Percentiles rank a stretch among this genome's conserved stretches.
phyloP scores from a whole-genome alignment of 2,797 vertebrate species.

The Fistularia tabacaria region DNA sequence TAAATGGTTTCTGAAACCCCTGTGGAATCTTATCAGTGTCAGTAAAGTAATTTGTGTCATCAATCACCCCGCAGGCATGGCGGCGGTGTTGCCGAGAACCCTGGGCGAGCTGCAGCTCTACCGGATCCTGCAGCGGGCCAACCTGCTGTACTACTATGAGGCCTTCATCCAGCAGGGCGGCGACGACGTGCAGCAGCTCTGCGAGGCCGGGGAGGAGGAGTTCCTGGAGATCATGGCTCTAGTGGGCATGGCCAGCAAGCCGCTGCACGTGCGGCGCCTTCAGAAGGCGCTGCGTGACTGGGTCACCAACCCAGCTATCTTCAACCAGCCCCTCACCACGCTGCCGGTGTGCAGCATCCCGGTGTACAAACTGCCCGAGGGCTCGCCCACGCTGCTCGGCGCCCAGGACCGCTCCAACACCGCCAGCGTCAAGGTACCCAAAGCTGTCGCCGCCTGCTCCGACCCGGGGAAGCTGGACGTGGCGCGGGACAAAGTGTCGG shows the following conservation, averaged over 20 bases:
- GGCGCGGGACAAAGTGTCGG: constrained; percentile 64
- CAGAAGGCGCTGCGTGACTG: constrained; percentile 97
- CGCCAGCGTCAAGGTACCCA: constrained; percentile 81
- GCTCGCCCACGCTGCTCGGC: constrained; percentile 81
- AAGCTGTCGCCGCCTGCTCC: constrained; percentile 81
- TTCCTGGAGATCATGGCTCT: constrained; percentile 99
- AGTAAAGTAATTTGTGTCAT: not conserved
- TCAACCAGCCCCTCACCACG: constrained; percentile 94
- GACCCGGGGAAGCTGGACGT: constrained; percentile 80
- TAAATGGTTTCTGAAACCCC: too few relatives aligned
- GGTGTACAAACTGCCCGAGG: constrained; percentile 93
- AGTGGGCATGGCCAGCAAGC: constrained; percentile 98
- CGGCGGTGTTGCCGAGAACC: constrained; percentile 90
- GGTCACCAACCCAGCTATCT: constrained; percentile 95
- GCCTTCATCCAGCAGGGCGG: constrained; percentile 99
- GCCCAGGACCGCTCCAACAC: constrained; percentile 77
- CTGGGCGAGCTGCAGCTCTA: constrained; percentile 97
- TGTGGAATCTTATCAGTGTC: not conserved
- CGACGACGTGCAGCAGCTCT: constrained; percentile 97
- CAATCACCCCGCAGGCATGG: constrained; percentile 80
- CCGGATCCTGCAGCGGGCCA: constrained; percentile 93
- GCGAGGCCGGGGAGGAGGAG: constrained; percentile 96
- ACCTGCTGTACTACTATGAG: constrained; percentile 97
- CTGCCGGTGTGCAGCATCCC: constrained; percentile 98
- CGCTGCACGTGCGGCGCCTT: constrained; percentile 90